Base-by-base conservation (phyloP, 2,797 vertebrate species). In the Gastrophryne carolinensis region DNA sequence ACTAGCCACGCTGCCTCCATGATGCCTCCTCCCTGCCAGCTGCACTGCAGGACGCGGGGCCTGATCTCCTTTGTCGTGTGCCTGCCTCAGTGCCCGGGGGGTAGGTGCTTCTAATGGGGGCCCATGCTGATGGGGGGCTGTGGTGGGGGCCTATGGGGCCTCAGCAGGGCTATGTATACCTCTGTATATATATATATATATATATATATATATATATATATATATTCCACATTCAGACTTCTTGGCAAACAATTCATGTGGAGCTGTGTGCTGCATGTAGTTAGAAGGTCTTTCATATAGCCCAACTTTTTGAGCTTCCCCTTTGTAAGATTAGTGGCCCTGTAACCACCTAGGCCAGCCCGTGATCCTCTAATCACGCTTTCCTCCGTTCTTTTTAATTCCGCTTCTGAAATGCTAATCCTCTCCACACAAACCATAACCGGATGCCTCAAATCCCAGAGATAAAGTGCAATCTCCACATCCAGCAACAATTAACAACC, bases 401-500 rank as follows among this genome's bases (percentile, higher is more conserved):
- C 53, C 13, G 29, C 62, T 58, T 62, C 47, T 29, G 53, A 73
- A 66, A 74, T 74, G 72, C 62, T 67, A 74, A 74, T 74, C 39
- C 65, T 35, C 64, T 66, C 32, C 23, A 34, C 63, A 67, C 39
- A 60, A 39, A 75, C 57, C 53, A 67, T 57, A 67, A 66, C 52
- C 11, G 62, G 37, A 37, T 65, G 27, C 72, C 49, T 49, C 37
- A 29, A 35, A 57, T 74, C 66, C 52, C 15, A 57, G 72, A 60
- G 66, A 74, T 53, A 67, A 56, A 56, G 34, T 44, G 57, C 71
- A 73, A 65, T 65, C 72, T 57, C 61, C 47, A 65, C 71, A 73
- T 73, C 72, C 53, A 73, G 32, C 62, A 56, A 73, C 72, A 73
- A 73, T 73, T 73, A 73, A 73, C 72, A 73, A 73, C 72, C 72